Evolutionary conservation across 2,797 vertebrate genomes (phyloP).

Genomic region (Onychomys arenicola): DNA sequence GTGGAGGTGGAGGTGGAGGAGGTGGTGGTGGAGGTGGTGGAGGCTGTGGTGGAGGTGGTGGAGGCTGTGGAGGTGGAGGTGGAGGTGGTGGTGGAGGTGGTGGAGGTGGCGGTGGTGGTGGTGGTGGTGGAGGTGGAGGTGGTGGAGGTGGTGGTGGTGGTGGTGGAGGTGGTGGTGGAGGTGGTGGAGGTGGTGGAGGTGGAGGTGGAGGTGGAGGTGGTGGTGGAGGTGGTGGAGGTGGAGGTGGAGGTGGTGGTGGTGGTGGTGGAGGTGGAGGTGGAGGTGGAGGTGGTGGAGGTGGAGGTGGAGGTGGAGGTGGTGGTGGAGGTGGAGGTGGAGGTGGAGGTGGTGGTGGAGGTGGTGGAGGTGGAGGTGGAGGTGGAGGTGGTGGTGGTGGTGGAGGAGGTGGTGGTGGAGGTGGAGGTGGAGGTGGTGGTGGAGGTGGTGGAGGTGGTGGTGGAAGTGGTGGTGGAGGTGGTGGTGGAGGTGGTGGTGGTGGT

Average conservation of each 20-base stretch:
- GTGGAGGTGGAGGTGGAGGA: not conserved
- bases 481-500: too few species aligned
- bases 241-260: not conserved
- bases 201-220: not conserved
- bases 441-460: too few species aligned
- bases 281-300: not conserved
- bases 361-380: too few species aligned
- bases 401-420: not conserved
- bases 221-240: not conserved
- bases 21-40: not conserved
- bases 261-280: not conserved
- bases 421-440: too few species aligned
- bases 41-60: too few species aligned
- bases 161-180: not conserved
- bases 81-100: not conserved
- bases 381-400: too few species aligned
- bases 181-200: not conserved
- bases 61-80: not conserved
- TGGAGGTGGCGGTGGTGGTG: not conserved
- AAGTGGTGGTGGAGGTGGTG: not conserved
- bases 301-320: not conserved
- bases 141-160: too few species aligned
- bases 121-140: not conserved
- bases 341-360: not conserved
- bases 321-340: not conserved